phyloP scores from a whole-genome alignment of 1,140 invertebrate genomes.

The Agrypnia vestita region DNA sequence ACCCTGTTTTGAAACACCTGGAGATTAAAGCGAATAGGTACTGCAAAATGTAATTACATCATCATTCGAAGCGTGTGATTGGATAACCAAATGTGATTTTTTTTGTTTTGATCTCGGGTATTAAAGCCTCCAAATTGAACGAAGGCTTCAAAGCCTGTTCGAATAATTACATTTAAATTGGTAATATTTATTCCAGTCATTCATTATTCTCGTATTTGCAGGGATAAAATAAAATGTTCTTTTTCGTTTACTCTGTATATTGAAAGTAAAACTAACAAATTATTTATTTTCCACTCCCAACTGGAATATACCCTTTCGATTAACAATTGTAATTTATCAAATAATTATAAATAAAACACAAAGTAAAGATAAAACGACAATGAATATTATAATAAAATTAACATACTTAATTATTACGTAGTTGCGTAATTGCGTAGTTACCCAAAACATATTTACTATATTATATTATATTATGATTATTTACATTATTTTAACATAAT shows the following conservation, averaged over 20 bases:
- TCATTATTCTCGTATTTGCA: background rate
- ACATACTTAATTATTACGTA: no score
- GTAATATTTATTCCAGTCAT: background rate
- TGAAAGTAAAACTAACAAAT: no score
- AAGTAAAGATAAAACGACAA: no score
- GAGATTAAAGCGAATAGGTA: background rate
- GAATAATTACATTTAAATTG: slow-evolving; percentile 26
- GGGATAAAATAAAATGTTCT: background rate
- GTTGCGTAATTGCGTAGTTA: no score
- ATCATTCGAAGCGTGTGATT: slow-evolving; percentile 54
- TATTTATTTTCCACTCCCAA: no score
- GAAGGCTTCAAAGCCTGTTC: slow-evolving; percentile 5
- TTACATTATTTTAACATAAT: no score
- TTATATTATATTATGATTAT: no score
- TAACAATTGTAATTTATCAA: no score
- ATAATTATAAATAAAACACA: no score
- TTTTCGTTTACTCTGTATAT: background rate
- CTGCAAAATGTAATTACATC: slow-evolving; percentile 55
- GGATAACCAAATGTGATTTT: slow-evolving; percentile 48
- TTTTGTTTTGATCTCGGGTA: slow-evolving; percentile 27
- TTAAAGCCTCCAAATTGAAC: slow-evolving; percentile 24
- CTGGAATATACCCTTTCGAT: no score
- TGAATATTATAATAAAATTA: no score
- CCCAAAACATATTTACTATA: no score
- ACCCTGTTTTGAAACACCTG: background rate